Conservation (phyloP, 2,113 vertebrate genomes). For the Grallaria varia region DNA sequence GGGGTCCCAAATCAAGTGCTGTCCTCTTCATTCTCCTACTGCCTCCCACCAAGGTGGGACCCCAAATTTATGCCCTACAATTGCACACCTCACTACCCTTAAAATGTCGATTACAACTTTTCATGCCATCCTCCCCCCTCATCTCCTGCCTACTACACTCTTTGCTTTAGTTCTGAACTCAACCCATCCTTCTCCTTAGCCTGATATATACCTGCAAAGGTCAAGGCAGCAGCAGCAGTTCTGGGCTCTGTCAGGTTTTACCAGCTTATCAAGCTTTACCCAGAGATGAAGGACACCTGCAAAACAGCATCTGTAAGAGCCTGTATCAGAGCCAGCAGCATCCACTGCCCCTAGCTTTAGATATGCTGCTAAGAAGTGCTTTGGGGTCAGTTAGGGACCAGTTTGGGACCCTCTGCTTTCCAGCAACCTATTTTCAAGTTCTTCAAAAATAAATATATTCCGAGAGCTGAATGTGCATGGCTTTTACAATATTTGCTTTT, state of each 20-base stretch:
- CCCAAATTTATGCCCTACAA: not conserved
- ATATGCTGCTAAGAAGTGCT: not conserved
- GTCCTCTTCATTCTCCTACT: not conserved
- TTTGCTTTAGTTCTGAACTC: not conserved
- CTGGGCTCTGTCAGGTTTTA: not conserved
- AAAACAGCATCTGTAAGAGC: not conserved
- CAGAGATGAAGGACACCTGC: not conserved
- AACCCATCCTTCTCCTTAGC: not conserved
- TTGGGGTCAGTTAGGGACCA: not conserved
- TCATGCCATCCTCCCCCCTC: not conserved
- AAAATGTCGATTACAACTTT: not conserved
- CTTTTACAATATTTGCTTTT: not conserved
- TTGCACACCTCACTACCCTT: not conserved
- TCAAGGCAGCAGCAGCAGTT: not conserved
- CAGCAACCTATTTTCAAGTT: not conserved
- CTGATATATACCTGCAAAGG: not conserved
- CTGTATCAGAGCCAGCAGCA: not conserved
- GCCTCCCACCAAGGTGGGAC: not conserved
- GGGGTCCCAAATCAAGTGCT: not conserved
- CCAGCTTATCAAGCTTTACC: too few relatives aligned
- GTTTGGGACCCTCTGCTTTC: not conserved
- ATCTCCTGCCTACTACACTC: not conserved
- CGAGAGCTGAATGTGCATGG: not conserved
- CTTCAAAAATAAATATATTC: not conserved
- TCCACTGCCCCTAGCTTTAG: not conserved